Evolutionary conservation across 2,888 invertebrate genomes (phyloP).

Genomic region (Sinelater perroti): DNA sequence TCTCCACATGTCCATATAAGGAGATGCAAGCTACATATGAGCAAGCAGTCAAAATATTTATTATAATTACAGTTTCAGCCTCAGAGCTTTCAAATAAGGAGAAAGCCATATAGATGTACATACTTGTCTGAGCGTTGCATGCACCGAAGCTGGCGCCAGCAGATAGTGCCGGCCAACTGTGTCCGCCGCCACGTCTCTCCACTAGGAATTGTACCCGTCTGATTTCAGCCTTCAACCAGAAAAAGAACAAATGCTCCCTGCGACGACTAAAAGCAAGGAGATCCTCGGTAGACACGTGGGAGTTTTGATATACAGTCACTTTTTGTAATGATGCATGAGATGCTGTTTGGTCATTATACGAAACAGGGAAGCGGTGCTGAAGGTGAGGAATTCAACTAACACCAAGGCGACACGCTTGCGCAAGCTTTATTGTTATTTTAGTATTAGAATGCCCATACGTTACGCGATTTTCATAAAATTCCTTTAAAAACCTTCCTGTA

Average conservation of each 20-base stretch:
- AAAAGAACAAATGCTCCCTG: neutral
- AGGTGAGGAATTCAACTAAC: neutral
- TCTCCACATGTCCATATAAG: neutral
- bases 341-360: slow-evolving; percentile 1
- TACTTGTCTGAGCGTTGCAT: slow-evolving; percentile 19
- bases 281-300: slow-evolving; percentile 21
- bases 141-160: slow-evolving; percentile 27
- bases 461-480: too few species aligned
- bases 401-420: too few species aligned
- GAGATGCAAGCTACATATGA: neutral
- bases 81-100: slow-evolving; percentile 22
- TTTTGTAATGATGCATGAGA: slow-evolving; percentile 12
- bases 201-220: neutral
- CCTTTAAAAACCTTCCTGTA: too few species aligned
- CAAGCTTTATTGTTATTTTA: too few species aligned
- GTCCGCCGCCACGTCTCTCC: slow-evolving; percentile 9
- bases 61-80: slow-evolving; percentile 9
- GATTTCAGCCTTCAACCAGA: neutral
- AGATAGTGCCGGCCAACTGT: slow-evolving; percentile 18
- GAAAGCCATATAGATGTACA: slow-evolving; percentile 16
- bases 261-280: neutral
- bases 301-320: slow-evolving; percentile 7
- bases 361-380: neutral
- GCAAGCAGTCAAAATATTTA: slow-evolving; percentile 4
- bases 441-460: too few species aligned